Percentiles rank a stretch among this genome's conserved stretches.
phyloP scores from a whole-genome alignment of 2,797 vertebrate genomes.

The Chaetophractus vellerosus region DNA sequence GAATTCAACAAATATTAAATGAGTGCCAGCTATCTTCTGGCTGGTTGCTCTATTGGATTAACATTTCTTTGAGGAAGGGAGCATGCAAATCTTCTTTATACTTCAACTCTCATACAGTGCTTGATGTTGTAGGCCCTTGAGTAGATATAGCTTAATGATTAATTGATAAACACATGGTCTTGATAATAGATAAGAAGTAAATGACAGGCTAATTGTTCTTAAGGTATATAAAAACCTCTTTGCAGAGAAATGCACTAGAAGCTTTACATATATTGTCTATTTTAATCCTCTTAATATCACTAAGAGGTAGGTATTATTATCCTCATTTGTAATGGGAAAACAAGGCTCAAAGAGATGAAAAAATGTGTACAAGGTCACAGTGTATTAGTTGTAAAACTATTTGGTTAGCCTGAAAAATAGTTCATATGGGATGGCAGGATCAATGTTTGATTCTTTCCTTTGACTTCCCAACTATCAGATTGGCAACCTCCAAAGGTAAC shows the following conservation, averaged over 20 bases:
- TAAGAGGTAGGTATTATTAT: neutral
- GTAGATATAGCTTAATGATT: neutral
- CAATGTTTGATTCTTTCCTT: neutral
- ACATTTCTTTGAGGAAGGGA: neutral
- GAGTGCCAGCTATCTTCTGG: neutral
- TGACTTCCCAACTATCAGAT: neutral
- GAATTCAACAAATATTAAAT: neutral
- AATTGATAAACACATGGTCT: neutral
- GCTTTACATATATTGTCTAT: neutral
- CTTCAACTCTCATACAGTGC: neutral
- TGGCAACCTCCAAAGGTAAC: neutral
- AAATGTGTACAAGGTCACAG: neutral
- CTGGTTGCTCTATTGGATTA: neutral
- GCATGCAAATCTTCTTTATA: neutral
- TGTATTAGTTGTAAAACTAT: neutral
- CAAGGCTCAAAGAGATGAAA: neutral
- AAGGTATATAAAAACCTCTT: neutral
- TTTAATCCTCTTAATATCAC: conserved; percentile 11
- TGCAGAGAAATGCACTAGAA: neutral
- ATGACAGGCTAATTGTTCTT: neutral
- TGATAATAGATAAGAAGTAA: neutral
- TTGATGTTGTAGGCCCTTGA: neutral
- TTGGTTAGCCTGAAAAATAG: neutral
- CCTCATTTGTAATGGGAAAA: neutral
- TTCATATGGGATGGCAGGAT: neutral